Evolutionary conservation across 2,888 invertebrate species (phyloP).

Genomic region (Synanthedon vespiformis): DNA sequence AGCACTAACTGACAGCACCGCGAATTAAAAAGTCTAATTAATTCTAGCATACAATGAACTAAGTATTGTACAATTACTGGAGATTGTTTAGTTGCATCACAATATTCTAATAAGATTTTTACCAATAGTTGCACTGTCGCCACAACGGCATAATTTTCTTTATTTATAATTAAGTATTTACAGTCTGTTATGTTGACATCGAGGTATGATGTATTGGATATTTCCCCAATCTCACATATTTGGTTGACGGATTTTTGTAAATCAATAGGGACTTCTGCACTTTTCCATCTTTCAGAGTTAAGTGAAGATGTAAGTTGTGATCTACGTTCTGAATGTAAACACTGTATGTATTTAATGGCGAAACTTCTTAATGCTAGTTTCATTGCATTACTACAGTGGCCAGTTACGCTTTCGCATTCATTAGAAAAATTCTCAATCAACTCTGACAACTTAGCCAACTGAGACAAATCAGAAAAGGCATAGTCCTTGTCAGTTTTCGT

Average conservation of each 20-base stretch:
- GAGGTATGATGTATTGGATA: conserved; percentile 43
- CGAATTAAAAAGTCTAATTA: conserved; percentile 88
- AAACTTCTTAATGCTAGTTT: conserved; percentile 87
- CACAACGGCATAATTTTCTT: conserved; percentile 81
- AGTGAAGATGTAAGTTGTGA: conserved; percentile 85
- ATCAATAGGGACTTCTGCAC: conserved; percentile 89
- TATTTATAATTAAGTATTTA: conserved; percentile 73
- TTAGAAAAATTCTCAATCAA: conserved; percentile 84
- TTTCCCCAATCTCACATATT: conserved; percentile 69
- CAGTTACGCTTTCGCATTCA: conserved; percentile 81
- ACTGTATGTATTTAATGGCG: conserved; percentile 90
- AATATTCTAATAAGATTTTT: conserved; percentile 93
- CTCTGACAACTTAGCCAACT: conserved; percentile 81
- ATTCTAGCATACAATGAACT: conserved; percentile 87
- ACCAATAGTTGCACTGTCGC: conserved; percentile 88
- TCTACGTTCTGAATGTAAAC: conserved; percentile 90
- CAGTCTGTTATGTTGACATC: conserved; percentile 57
- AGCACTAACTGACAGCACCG: conserved; percentile 93
- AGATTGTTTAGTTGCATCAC: conserved; percentile 82
- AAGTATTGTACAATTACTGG: conserved; percentile 84
- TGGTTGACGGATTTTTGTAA: conserved; percentile 87
- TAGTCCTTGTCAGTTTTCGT: conserved; percentile 79
- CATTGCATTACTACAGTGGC: conserved; percentile 81
- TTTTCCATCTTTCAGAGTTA: conserved; percentile 94
- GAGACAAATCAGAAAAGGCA: conserved; percentile 77